phyloP scores from a whole-genome alignment of 2,888 invertebrate genomes.

The Limenitis camilla region DNA sequence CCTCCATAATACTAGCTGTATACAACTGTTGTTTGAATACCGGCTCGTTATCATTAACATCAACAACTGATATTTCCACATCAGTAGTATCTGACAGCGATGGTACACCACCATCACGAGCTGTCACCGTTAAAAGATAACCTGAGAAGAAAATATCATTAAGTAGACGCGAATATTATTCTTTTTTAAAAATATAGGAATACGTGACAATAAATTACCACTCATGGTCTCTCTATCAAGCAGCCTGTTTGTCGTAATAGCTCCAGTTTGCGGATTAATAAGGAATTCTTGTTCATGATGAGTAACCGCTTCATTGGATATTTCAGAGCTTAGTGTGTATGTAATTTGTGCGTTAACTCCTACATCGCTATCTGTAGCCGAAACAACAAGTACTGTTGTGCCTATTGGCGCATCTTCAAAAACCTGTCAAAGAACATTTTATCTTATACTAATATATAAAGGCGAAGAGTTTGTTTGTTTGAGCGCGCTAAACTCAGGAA shows the following conservation, averaged over 20 bases:
- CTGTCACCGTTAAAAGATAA: slow-evolving; percentile 92
- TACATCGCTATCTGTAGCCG: slow-evolving; percentile 94
- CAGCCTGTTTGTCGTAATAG: slow-evolving; percentile 87
- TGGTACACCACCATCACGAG: slow-evolving; percentile 93
- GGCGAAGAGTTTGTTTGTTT: no score
- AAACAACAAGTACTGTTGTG: slow-evolving; percentile 92
- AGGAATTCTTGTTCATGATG: slow-evolving; percentile 83
- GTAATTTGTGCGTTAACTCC: slow-evolving; percentile 94
- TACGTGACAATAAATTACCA: slow-evolving; percentile 42
- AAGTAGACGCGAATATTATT: background rate
- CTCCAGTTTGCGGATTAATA: slow-evolving; percentile 95
- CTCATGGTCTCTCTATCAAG: slow-evolving; percentile 89
- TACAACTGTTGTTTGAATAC: slow-evolving; percentile 88
- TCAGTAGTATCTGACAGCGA: slow-evolving; percentile 94
- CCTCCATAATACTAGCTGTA: slow-evolving; percentile 88
- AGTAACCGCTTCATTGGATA: slow-evolving; percentile 77
- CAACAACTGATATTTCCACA: slow-evolving; percentile 94
- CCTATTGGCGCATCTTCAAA: slow-evolving; percentile 95
- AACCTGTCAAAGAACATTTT: slow-evolving; percentile 57
- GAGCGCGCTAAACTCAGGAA: no score
- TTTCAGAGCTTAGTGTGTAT: slow-evolving; percentile 79
- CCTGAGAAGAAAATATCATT: slow-evolving; percentile 55
- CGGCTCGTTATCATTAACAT: slow-evolving; percentile 97
- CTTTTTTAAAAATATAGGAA: background rate
- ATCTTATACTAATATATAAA: no score